A percentile compares a stretch with the other conserved stretches of the same genome.
Evolutionary conservation across 1,140 invertebrate species (phyloP).

Genomic region (Thalassaphorura encarpata): DNA sequence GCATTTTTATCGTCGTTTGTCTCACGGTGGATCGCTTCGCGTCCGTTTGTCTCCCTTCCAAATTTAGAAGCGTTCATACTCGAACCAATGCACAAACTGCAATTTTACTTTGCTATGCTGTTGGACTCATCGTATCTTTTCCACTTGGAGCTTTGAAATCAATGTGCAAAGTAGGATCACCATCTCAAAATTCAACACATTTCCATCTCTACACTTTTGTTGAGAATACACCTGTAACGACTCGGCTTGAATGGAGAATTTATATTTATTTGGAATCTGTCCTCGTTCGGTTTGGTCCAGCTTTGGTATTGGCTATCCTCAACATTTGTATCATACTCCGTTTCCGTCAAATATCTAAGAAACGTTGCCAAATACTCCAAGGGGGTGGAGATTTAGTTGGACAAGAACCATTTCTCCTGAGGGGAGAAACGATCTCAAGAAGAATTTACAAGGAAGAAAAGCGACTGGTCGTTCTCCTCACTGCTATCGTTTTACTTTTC

Average conservation of each 20-base stretch:
- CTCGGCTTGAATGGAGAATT: constrained; percentile 29
- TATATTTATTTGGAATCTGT: constrained; percentile 36
- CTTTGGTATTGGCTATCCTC: constrained; percentile 35
- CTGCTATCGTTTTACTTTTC: constrained; percentile 40
- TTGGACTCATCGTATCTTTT: constrained; percentile 37
- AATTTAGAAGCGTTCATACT: constrained; percentile 39
- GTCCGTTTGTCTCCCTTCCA: constrained; percentile 39
- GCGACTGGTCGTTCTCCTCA: constrained; percentile 38
- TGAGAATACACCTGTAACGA: constrained; percentile 33
- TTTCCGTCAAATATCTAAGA: constrained; percentile 35
- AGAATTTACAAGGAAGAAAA: constrained; percentile 39
- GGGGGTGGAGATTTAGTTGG: constrained; percentile 5
- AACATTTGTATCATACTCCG: constrained; percentile 38
- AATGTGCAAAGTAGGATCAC: constrained; percentile 14
- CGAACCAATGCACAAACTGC: constrained; percentile 34
- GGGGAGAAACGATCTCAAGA: constrained; percentile 30
- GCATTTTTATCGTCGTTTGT: constrained; percentile 42
- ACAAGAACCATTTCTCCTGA: constrained; percentile 17
- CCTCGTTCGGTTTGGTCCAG: constrained; percentile 36
- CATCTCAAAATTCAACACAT: not conserved
- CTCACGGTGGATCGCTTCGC: constrained; percentile 41
- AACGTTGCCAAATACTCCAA: constrained; percentile 29
- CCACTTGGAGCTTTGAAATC: constrained; percentile 38
- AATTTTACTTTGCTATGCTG: constrained; percentile 36
- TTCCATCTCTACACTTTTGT: constrained; percentile 29